Percentiles rank a stretch among this genome's conserved stretches.
Conservation (phyloP, 2,888 invertebrate genomes). For the Acrobeloides nanus region DNA sequence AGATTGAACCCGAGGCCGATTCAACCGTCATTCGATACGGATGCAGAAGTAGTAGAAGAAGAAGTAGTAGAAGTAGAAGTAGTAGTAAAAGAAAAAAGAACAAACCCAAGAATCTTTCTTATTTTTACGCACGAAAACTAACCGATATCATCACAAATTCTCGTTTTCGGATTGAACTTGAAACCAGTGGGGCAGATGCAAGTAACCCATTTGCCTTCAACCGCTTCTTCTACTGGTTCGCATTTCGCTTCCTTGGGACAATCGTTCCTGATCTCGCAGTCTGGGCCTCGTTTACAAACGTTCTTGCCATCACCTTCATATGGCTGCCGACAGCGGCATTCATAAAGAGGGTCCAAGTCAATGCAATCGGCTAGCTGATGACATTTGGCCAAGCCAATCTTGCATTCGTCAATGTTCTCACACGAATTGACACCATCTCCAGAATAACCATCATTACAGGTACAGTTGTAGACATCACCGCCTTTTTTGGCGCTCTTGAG, state of each 20-base stretch:
- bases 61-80: no score
- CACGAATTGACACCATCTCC: slow-evolving; percentile 4
- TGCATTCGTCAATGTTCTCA: slow-evolving; percentile 3
- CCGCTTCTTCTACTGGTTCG: not conserved
- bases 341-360: slow-evolving; percentile 2
- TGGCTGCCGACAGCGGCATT: slow-evolving; percentile 3
- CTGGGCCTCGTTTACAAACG: slow-evolving; percentile 3
- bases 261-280: slow-evolving; percentile 3
- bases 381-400: slow-evolving; percentile 1
- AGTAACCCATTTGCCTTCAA: slow-evolving; percentile 6
- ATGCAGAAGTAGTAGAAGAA: no score
- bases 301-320: slow-evolving; percentile 8
- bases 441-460: not conserved
- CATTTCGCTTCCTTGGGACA: slow-evolving; percentile 4
- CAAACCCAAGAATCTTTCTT: not conserved
- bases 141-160: slow-evolving; percentile 1
- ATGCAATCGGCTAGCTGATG: slow-evolving; percentile 6
- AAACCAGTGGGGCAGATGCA: slow-evolving; percentile 6
- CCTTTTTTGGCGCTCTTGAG: slow-evolving; percentile 4
- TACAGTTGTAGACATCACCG: slow-evolving; percentile 7
- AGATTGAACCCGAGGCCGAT: no score
- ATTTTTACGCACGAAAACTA: not conserved
- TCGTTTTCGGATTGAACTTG: slow-evolving; percentile 1
- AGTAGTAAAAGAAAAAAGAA: not conserved
- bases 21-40: no score